These are phyloP conservation scores for Phylloscopus trochiloides DNA, from an alignment of 2,113 vertebrate species.

Conservation along the genomic window DNA sequence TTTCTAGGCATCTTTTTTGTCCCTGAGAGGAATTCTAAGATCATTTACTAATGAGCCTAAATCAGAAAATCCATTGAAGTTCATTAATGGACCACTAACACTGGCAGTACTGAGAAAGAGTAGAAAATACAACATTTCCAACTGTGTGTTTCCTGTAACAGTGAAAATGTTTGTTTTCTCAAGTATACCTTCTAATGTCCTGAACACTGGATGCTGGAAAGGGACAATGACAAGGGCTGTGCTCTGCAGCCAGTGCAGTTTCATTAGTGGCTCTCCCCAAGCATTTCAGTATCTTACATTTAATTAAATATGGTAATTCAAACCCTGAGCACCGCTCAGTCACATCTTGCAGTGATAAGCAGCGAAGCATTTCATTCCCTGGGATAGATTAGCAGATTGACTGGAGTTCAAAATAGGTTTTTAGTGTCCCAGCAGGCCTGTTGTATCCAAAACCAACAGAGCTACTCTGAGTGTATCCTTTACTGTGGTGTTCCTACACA, in stretches of 20 bases:
- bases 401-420: slow-evolving; percentile 26
- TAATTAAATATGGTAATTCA: slow-evolving; percentile 69
- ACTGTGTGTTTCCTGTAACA: neutral
- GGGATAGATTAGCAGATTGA: slow-evolving; percentile 44
- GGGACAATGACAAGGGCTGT: neutral
- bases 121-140: neutral
- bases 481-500: rapidly evolving
- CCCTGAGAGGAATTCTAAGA: neutral
- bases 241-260: slow-evolving; percentile 22
- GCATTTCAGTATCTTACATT: slow-evolving; percentile 21
- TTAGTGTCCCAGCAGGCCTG: slow-evolving; percentile 17
- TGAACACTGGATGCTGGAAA: neutral
- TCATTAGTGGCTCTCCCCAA: slow-evolving; percentile 39
- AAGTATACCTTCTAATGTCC: neutral
- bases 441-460: slow-evolving; percentile 30
- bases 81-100: neutral
- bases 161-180: neutral
- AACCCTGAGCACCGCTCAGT: neutral
- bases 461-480: neutral
- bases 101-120: neutral
- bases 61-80: neutral
- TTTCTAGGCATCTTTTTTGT: neutral
- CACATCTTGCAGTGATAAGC: slow-evolving; percentile 3
- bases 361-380: slow-evolving; percentile 21
- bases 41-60: neutral